phyloP scores from a whole-genome alignment of 2,113 vertebrate species.

The Phodopus roborovskii region DNA sequence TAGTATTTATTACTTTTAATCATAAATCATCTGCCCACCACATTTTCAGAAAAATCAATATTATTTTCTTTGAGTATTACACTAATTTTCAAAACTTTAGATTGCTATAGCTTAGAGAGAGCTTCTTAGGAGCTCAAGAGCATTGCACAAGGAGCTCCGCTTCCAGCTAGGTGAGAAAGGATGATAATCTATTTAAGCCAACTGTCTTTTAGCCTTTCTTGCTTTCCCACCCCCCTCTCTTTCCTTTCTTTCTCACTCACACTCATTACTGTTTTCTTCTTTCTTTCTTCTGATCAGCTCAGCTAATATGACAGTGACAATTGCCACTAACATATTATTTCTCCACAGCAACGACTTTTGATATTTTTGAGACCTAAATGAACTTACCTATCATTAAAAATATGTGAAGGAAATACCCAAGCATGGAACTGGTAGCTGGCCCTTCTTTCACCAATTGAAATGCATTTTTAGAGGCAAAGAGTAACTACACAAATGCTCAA shows the following conservation, averaged over 20 bases:
- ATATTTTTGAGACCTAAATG: not conserved
- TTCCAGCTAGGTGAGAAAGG: not conserved
- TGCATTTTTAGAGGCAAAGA: not conserved
- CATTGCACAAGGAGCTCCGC: not conserved
- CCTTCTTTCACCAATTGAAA: not conserved
- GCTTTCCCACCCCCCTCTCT: not conserved
- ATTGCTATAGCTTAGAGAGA: not conserved
- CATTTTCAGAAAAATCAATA: conserved; percentile 71
- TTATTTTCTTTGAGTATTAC: conserved; percentile 50
- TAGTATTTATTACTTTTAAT: conserved; percentile 65
- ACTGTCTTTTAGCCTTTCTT: not conserved
- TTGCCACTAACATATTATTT: not conserved
- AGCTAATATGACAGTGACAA: not conserved
- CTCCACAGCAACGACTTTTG: not conserved
- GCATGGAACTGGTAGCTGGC: not conserved
- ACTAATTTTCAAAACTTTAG: conserved; percentile 47
- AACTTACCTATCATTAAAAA: not conserved
- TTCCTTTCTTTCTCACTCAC: not conserved
- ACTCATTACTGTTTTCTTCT: not conserved
- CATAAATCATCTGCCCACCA: conserved; percentile 57
- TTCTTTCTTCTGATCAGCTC: not conserved
- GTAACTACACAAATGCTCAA: not conserved
- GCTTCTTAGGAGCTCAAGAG: not conserved
- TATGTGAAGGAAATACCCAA: not conserved
- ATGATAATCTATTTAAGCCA: not conserved